Base-by-base conservation (phyloP, 2,797 vertebrate genomes). In the Halcyon smyrnensis region DNA sequence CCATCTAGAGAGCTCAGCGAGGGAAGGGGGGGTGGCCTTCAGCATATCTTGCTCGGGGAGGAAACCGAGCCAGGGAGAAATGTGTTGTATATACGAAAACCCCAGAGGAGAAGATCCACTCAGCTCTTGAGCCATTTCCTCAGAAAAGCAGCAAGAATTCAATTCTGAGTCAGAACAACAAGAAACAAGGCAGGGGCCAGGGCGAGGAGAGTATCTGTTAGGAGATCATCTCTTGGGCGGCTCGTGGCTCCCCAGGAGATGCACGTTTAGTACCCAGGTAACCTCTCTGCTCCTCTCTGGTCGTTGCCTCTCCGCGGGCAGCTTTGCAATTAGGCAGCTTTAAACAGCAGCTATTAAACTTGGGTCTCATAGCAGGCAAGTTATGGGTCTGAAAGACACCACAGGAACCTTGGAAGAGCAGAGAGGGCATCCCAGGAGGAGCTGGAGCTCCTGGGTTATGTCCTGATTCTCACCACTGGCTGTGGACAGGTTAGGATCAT, bases 11-110 rank as follows among this genome's bases (percentile, higher is more conserved):
- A 79, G 46, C 86, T 64, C 59, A 8, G 88, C 50, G 15, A 36
- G 51, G 39, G 36, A 16, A 36, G 15, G 25, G 21, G 41, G 57
- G 34, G 15, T 39, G 37, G 24, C 45, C n/a, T 28, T 30, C 45
- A 13, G 74, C 1, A 1, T 1, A 0, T 68, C 74, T 63, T 3
- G 0, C 53, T 70, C 1, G 0, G 15, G 41, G 45, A 64, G 17
- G 23, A 78, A 91, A 67, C 19, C 1, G 6, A 71, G 63, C 63
- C 45, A 82, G 53, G 43, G 43, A 75, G 71, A 85, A 85, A 64
- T 3, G 25, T 15, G 39, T 25, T 45, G 54, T 11, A 8, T 13
- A 12, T 0, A 56, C 1, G 34, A 53, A 71, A 70, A 7, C 5
- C 70, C 79, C 69, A 3, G 7, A 69, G 48, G 23, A 86, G 60